phyloP scores from a whole-genome alignment of 1,140 invertebrate species.

The Brachionus paranguensis region DNA sequence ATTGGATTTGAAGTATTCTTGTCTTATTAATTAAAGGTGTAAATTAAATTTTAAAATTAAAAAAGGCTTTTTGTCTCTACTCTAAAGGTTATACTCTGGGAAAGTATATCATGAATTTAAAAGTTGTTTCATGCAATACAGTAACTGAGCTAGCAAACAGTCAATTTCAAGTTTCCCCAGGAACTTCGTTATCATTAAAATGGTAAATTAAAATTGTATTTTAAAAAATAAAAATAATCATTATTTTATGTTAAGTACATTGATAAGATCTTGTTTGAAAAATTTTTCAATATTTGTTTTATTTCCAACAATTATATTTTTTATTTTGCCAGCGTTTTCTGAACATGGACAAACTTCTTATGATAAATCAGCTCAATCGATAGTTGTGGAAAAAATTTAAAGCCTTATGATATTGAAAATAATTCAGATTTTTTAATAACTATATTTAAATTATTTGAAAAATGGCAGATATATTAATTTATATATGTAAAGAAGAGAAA shows the following conservation, averaged over 20 bases:
- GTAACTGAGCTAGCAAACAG: background rate
- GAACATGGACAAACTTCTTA: conserved; percentile 34
- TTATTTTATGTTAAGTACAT: background rate
- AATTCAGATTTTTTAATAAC: background rate
- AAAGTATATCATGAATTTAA: conserved; percentile 28
- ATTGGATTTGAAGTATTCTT: background rate
- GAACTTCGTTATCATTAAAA: background rate
- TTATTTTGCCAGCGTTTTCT: conserved; percentile 19
- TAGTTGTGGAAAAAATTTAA: conserved; percentile 11
- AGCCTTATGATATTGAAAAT: background rate
- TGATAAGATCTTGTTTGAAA: background rate
- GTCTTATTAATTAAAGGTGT: too few species aligned
- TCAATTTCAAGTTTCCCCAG: background rate
- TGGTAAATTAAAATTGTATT: background rate
- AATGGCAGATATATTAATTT: too few species aligned
- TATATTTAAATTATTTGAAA: background rate
- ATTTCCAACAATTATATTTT: conserved; percentile 36
- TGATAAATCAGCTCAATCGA: background rate
- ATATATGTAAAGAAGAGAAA: too few species aligned
- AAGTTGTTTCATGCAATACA: background rate
- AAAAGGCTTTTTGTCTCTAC: conserved; percentile 15
- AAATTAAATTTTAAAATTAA: too few species aligned
- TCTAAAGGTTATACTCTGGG: conserved; percentile 21
- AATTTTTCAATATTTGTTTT: conserved; percentile 39
- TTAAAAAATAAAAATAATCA: background rate